Evolutionary conservation across 1,140 invertebrate species (phyloP), one percentile per base, ranked within the genome.

Genomic region (Macrocentrus cingulum): DNA sequence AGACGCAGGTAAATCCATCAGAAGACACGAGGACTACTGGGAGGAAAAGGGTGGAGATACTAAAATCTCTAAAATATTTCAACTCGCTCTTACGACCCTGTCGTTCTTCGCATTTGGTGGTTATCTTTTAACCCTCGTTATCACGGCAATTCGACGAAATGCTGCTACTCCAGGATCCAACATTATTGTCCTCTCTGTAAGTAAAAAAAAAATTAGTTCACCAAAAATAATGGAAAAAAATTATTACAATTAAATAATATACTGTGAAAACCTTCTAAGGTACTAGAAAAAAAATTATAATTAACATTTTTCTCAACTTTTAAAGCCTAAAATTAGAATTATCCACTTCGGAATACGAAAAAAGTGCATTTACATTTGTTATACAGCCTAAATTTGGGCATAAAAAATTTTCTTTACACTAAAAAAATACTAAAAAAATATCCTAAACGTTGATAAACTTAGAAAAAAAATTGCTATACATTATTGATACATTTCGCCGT

Each of bases 51-150:
- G 63, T 70, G 77, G 67, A 70, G 80, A 65, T 64, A 64, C 67
- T 64, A 80, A 76, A 77, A 76, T 87, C 56, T 87, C 84, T 48
- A 87, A 83, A 67, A 83, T 88, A 62, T 88, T 91, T 64, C 85
- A 90, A 44, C 76, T 88, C 16, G 85, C 88, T 0, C 80, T 91
- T 2, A 90, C 89, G 0, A 84, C 88, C 0, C 71, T 91, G 11
- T 85, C 90, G 0, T 91, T 91, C 71, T 69, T 91, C 1, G 89
- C 89, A 0, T 91, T 91, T 63, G 89, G 88, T 7, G 90, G 89
- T 5, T 91, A 91, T 69, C 71, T 91, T 8, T 68, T 91, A 0
- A 88, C 87, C 65, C 74, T 91, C 1, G 85, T 91, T 32, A 85
- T 90, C 2, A 84, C 86, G 58, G 86, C 87, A 0, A 82, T 90